Percentiles rank a stretch among this genome's conserved stretches.
phyloP scores from a whole-genome alignment of 2,888 invertebrate species.

The Tuta absoluta region DNA sequence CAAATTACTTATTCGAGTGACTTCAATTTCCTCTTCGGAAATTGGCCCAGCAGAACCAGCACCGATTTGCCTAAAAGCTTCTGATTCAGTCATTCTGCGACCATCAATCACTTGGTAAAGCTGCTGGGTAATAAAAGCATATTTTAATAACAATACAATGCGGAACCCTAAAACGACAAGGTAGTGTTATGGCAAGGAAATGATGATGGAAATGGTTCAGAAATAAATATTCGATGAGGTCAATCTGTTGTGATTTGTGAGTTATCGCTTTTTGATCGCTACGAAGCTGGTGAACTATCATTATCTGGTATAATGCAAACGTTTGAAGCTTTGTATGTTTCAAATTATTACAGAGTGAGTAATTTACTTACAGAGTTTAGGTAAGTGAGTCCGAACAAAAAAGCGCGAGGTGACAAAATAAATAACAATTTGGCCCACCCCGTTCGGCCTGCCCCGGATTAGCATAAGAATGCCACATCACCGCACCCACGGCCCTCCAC shows the following conservation, averaged over 20 bases:
- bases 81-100: conserved; percentile 52
- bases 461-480: conserved; percentile 80
- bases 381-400: conserved; percentile 65
- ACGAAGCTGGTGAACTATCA: background rate
- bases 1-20: conserved; percentile 49
- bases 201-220: conserved; percentile 25
- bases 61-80: conserved; percentile 66
- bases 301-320: background rate
- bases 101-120: conserved; percentile 53
- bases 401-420: conserved; percentile 79
- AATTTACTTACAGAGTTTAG: conserved; percentile 62
- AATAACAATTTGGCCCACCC: conserved; percentile 82
- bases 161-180: conserved; percentile 36
- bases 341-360: conserved; percentile 39
- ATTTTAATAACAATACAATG: conserved; percentile 57
- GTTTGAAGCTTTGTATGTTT: background rate
- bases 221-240: conserved; percentile 24
- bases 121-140: conserved; percentile 37
- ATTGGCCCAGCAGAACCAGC: conserved; percentile 61
- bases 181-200: conserved; percentile 36
- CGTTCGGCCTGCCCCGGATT: conserved; percentile 76
- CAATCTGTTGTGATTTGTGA: conserved; percentile 22
- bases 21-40: conserved; percentile 74
- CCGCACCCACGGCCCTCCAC: conserved; percentile 70
- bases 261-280: conserved; percentile 7